Conservation (phyloP, 2,888 invertebrate genomes). For the Diaprepes abbreviatus region DNA sequence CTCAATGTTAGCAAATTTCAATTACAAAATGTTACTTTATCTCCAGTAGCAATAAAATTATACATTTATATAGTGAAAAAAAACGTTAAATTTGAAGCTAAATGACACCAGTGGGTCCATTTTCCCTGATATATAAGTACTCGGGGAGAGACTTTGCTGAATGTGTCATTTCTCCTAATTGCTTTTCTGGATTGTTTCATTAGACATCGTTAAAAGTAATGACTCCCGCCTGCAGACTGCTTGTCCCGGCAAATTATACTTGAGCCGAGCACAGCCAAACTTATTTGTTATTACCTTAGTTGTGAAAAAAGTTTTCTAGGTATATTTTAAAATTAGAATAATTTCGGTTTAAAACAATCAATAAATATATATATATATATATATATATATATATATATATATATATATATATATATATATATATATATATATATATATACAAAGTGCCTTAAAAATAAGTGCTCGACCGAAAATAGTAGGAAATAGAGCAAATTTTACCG, state of each 20-base stretch:
- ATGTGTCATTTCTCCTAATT: slow-evolving; percentile 69
- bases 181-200: slow-evolving; percentile 68
- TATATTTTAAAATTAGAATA: too few species aligned
- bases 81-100: slow-evolving; percentile 45
- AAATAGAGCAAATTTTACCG: too few species aligned
- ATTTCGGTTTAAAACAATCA: too few species aligned
- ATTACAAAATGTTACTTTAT: too few species aligned
- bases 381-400: too few species aligned
- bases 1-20: too few species aligned
- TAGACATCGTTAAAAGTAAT: slow-evolving; percentile 69
- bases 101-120: slow-evolving; percentile 43
- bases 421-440: too few species aligned
- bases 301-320: background rate
- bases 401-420: too few species aligned
- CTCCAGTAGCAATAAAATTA: too few species aligned
- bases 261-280: background rate
- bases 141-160: slow-evolving; percentile 61
- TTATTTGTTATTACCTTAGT: background rate
- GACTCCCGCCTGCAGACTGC: slow-evolving; percentile 63
- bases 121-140: slow-evolving; percentile 17
- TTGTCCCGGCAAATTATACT: slow-evolving; percentile 62
- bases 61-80: background rate
- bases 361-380: too few species aligned
- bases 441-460: too few species aligned
- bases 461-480: too few species aligned